Conservation (phyloP, 2,113 vertebrate genomes). For the Colinus virginianus region DNA sequence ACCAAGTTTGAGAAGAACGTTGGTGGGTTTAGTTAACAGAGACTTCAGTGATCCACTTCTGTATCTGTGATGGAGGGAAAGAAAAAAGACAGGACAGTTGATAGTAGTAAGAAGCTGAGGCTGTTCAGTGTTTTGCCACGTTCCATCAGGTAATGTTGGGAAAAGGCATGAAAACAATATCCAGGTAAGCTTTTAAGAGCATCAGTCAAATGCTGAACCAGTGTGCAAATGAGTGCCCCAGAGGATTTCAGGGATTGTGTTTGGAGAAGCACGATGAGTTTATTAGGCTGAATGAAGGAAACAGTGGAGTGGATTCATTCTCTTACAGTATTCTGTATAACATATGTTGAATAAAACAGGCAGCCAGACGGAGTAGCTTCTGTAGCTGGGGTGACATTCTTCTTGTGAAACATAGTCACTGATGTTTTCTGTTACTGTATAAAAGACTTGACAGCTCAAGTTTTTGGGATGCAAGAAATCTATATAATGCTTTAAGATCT, state of each 20-base stretch:
- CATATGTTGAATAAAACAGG: neutral
- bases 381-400: neutral
- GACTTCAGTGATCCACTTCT: neutral
- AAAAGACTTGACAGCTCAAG: neutral
- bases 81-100: neutral
- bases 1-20: neutral
- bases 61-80: neutral
- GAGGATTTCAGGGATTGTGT: neutral
- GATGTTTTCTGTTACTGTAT: neutral
- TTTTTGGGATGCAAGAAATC: neutral
- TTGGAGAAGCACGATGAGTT: neutral
- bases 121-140: neutral
- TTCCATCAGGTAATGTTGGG: neutral
- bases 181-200: neutral
- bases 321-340: neutral
- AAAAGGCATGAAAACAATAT: neutral
- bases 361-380: neutral
- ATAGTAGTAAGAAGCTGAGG: neutral
- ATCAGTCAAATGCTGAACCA: neutral
- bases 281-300: neutral
- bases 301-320: neutral
- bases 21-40: neutral
- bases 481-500: neutral
- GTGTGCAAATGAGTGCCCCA: neutral
- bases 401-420: neutral